Base-by-base conservation (phyloP, 2,888 invertebrate genomes). In the Amblyjoppa fuscipennis region DNA sequence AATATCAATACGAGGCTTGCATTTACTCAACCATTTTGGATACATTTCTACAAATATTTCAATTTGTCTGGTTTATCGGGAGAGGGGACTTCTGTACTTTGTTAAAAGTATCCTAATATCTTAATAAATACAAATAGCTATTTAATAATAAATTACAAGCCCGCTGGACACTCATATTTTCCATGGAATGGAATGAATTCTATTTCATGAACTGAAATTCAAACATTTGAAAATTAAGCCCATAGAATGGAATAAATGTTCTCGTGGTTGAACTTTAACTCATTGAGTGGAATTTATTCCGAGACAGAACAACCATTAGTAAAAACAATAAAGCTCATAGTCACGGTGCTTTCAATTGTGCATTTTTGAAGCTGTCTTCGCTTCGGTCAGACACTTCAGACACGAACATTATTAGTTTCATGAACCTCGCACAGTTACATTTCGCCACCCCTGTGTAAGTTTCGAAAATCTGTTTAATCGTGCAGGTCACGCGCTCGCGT, bases 401-500 rank as follows among this genome's bases (percentile, higher is more conserved):
- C 53, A 20, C 53, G 20, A 56, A 20, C 7, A 56, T 56, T 56
- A 56, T 56, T 56, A 56, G 53, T 34, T 64, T 34, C 31, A 64
- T 34, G n/a, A 34, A 64, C 31, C n/a, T 31, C 7, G 34, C 6
- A 16, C 16, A 28, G 64, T 64, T 34, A 6, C 4, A 64, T 64
- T 31, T 34, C 34, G 64, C 13, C 31, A 49, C 16, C 38, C 49
- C 5, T 28, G 28, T 45, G 25, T 64, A 64, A 41, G 3, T 16
- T 13, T 28, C 11, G 31, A n/a, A 59, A 49, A 51, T 49, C 16
- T n/a, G 49, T 64, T 75, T 28, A n/a, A 71, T 61, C 66, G 76
- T 68, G 51, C 66, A 28, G 41, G 64, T 73, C 71, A 56, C 71
- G 80, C 73, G 64, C 16, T 4, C 11, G 31, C 34, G 66, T 64